These are phyloP conservation scores for Astropecten irregularis DNA, from an alignment of 53 echinoderm and acorn worm species.

Conservation along the genomic window DNA sequence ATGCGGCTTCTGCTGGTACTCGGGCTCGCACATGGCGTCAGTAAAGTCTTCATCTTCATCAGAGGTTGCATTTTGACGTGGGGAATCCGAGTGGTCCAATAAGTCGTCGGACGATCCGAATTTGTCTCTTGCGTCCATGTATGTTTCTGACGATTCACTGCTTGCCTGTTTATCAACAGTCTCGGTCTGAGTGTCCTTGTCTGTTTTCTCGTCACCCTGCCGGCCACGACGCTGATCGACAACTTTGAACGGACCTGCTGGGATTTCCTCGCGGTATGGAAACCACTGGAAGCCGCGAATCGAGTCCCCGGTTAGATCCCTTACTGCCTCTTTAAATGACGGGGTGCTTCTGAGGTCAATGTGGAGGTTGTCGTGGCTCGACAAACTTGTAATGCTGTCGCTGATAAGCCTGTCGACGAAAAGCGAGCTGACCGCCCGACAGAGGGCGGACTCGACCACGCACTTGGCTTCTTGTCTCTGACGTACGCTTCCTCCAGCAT, in stretches of 20 bases:
- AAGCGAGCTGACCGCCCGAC: slow-evolving; percentile 28
- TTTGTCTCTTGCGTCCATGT: slow-evolving; percentile 21
- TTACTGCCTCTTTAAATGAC: slow-evolving; percentile 2
- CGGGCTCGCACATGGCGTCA: slow-evolving; percentile 15
- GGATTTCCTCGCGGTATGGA: slow-evolving; percentile 2
- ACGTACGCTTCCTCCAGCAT: background rate
- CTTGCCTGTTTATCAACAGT: background rate
- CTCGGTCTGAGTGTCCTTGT: too few species aligned
- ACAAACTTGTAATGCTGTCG: slow-evolving; percentile 23
- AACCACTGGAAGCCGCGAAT: slow-evolving; percentile 18
- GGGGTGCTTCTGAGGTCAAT: background rate
- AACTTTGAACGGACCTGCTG: slow-evolving; percentile 10
- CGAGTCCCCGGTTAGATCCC: background rate
- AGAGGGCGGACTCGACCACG: slow-evolving; percentile 26
- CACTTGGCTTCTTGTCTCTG: background rate
- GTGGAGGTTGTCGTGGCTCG: background rate
- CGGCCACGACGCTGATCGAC: background rate
- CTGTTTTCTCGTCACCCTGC: background rate
- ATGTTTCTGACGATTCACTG: background rate
- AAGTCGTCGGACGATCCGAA: slow-evolving; percentile 45
- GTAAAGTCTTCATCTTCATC: background rate
- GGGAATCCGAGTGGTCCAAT: background rate
- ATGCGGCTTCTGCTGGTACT: background rate
- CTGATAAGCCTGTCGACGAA: slow-evolving; percentile 8
- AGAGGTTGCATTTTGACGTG: background rate